Base-by-base conservation (phyloP, 2,113 vertebrate genomes). In the Poicephalus gulielmi region DNA sequence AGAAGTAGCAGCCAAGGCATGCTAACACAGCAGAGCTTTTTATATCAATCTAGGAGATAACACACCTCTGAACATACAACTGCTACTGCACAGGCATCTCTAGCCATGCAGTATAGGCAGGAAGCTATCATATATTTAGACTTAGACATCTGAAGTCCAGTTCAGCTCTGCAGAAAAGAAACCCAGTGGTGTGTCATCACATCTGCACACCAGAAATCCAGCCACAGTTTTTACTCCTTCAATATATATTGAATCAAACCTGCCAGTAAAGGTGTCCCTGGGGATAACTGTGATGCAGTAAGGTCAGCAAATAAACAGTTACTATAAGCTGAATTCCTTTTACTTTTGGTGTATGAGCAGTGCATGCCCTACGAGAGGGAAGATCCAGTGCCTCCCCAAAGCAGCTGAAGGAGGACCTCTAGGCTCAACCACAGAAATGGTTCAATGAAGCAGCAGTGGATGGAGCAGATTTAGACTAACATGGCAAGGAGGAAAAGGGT, bases 351-450 rank as follows among this genome's bases (percentile, higher is more conserved):
- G 39, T 3, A 52, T 4, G 19, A 55, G 37, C 28, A 10, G 39
- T 9, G 3, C 59, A 31, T 55, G n/a, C 14, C 60, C 46, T 24
- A 1, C 17, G 2, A 15, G 0, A 23, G n/a, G 20, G 43, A 67
- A 70, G 46, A 82, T 33, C 15, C 28, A 14, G 64, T 14, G 8
- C 37, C 53, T 49, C 70, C 87, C 87, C 41, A 71, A 20, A 78
- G 73, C 46, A 68, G 83, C 59, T 73, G 52, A 66, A 59, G 49
- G 39, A 91, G 33, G 39, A 92, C 55, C 88, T 86, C 86, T 39
- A 69, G 73, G 62, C 71, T 92, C 24, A 0, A 25, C 27, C 62
- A 57, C 35, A 19, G 68, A 73, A 60, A 57, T 1, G 2, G 20
- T 43, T 75, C 69, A 24, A 17, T 27, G 55, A 39, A 79, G 35